These are phyloP conservation scores for Microctonus aethiopoides DNA, from an alignment of 2,888 invertebrate species.

Conservation along the genomic window DNA sequence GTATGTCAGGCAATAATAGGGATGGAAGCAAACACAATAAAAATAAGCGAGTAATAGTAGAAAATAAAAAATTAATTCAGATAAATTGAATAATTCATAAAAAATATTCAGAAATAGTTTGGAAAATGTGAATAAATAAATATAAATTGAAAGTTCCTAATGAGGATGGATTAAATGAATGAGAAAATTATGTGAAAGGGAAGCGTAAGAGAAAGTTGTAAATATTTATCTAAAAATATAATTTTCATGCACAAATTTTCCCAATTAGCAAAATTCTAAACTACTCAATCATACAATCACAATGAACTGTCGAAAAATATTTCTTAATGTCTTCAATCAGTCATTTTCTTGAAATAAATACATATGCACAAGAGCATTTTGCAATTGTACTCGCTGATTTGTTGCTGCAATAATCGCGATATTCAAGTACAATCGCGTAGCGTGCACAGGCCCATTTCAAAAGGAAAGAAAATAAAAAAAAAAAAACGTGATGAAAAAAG, in stretches of 20 bases:
- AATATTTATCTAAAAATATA: not conserved
- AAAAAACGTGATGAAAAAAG: not conserved
- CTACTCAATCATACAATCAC: not conserved
- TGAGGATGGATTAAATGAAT: not conserved
- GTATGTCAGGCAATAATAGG: constrained; percentile 45
- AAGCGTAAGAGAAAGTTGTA: not conserved
- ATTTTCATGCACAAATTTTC: not conserved
- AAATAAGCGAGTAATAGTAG: constrained; percentile 56
- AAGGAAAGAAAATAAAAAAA: constrained; percentile 7
- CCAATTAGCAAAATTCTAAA: not conserved
- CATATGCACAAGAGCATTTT: not conserved
- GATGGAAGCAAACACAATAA: constrained; percentile 54
- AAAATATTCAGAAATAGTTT: not conserved
- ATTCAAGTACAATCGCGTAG: not conserved
- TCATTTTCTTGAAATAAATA: not conserved
- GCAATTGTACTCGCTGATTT: not conserved
- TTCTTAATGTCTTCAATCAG: not conserved
- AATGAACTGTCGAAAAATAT: not conserved
- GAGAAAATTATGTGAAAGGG: not conserved
- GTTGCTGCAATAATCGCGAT: not conserved
- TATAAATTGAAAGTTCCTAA: not conserved
- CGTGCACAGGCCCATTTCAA: constrained; percentile 32
- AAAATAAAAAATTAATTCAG: constrained; percentile 39
- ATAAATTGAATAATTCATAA: constrained; percentile 41
- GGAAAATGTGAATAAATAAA: not conserved